phyloP scores from a whole-genome alignment of 2,113 vertebrate genomes.

The Chaetodon trifascialis region DNA sequence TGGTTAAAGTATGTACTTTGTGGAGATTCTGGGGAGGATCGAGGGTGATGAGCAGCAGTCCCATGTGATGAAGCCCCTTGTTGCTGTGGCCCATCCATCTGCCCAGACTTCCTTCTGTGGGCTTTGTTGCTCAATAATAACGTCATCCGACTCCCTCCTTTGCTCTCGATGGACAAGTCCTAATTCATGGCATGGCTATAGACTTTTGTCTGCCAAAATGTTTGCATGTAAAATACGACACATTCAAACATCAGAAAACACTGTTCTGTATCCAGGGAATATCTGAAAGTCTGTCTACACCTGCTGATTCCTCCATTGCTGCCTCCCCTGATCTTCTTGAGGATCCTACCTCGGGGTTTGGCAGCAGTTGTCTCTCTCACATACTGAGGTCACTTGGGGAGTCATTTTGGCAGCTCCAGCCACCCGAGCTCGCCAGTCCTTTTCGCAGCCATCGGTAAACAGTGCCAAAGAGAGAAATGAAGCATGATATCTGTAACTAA shows the following conservation, averaged over 20 bases:
- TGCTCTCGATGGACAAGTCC: not conserved
- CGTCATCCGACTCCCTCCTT: no score
- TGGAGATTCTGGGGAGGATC: no score
- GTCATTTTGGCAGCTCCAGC: constrained; percentile 67
- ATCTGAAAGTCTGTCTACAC: not conserved
- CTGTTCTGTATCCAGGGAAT: not conserved
- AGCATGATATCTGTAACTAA: constrained; percentile 75
- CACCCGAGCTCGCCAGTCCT: constrained; percentile 54
- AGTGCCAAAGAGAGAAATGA: constrained; percentile 61
- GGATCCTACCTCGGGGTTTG: constrained; percentile 37
- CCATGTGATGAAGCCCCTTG: not conserved
- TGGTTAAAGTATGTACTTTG: not conserved
- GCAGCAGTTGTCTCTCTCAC: constrained; percentile 49
- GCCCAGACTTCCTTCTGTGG: not conserved
- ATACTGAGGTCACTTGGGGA: constrained; percentile 54
- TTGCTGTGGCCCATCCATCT: not conserved
- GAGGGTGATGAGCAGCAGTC: not conserved
- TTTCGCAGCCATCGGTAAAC: constrained; percentile 35
- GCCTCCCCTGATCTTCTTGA: constrained; percentile 13
- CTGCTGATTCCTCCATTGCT: constrained; percentile 22
- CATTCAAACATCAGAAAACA: not conserved
- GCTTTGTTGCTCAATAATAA: not conserved
- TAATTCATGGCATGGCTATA: not conserved
- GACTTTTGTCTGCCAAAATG: not conserved
- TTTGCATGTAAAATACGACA: not conserved